phyloP scores from a whole-genome alignment of 92 coral and sea anemone species.

The Hydrozoanthus gracilis region DNA sequence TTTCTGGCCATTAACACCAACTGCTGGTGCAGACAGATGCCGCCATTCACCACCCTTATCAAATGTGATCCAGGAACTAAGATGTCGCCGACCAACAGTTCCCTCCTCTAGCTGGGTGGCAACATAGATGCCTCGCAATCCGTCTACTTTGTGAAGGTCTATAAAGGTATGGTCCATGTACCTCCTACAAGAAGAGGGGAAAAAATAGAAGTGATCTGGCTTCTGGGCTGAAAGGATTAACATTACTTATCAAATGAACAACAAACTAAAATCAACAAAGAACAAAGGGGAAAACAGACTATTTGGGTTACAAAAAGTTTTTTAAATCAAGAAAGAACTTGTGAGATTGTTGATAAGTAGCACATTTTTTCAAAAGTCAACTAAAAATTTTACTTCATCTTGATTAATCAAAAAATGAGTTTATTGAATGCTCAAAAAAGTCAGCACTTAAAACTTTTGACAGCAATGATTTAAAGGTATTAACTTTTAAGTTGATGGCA shows the following conservation, averaged over 20 bases:
- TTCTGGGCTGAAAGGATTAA: background rate
- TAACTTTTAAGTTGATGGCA: too few relatives aligned
- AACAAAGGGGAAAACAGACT: background rate
- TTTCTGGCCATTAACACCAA: constrained; percentile 62
- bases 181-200: constrained; percentile 56
- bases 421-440: too few relatives aligned
- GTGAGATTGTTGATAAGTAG: too few relatives aligned
- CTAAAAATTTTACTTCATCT: too few relatives aligned
- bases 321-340: too few relatives aligned
- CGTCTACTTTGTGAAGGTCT: constrained; percentile 91
- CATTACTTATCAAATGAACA: background rate
- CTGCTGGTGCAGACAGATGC: constrained; percentile 67
- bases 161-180: constrained; percentile 82
- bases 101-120: constrained; percentile 89
- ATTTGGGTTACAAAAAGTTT: too few relatives aligned
- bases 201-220: background rate
- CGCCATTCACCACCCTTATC: constrained; percentile 94
- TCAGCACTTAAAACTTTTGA: too few relatives aligned
- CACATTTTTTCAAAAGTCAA: too few relatives aligned
- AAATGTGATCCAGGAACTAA: constrained; percentile 77
- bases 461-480: too few relatives aligned
- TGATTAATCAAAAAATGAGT: too few relatives aligned
- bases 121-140: constrained; percentile 90
- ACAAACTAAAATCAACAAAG: too few relatives aligned
- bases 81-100: constrained; percentile 68